Evolutionary conservation across 2,888 invertebrate genomes (phyloP), one percentile per base, ranked within the genome.

Genomic region (Willowsia nigromaculata): DNA sequence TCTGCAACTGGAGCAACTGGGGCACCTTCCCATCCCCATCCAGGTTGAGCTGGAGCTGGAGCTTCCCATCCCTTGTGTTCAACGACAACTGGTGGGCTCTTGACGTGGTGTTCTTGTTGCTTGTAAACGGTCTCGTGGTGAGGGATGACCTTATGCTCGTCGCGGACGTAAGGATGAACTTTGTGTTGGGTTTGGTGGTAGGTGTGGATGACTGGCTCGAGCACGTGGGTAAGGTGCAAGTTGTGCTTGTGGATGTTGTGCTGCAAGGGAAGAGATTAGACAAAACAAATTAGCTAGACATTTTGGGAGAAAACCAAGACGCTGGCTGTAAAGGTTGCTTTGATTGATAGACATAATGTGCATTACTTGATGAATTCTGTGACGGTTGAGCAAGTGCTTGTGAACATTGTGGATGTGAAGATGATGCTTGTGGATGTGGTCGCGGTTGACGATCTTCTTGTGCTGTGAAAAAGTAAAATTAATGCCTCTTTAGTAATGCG

Each of bases 211-310:
- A 90, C 74, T 50, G 90, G 91, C 89, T 91, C 91, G 43, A 88
- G 78, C 18, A 90, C 91, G 74, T 91, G 90, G 59, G 87, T 89
- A 43, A 90, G 40, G 65, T 91, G 91, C 47, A 90, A 56, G 80
- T 91, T 91, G 85, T 91, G 90, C 86, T 91, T 90, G 88, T 91
- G 91, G 47, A 91, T 18, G 62, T 91, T 90, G 90, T 91, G 91
- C 88, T 91, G 47, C 11, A 40, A 13, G 1, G 27, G 5, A 30
- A 43, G 47, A 74, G 30, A 76, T 30, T 0, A 43, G 9, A 37
- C 9, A 43, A 47, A 47, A 47, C 13, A 47, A n/a, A n/a, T n/a
- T n/a, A n/a, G n/a, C n/a, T n/a, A n/a, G n/a, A n/a, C n/a, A n/a
- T n/a, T n/a, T n/a, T n/a, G n/a, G n/a, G n/a, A n/a, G n/a, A n/a